phyloP scores from a whole-genome alignment of 2,888 invertebrate species.

The Eupithecia inturbata region DNA sequence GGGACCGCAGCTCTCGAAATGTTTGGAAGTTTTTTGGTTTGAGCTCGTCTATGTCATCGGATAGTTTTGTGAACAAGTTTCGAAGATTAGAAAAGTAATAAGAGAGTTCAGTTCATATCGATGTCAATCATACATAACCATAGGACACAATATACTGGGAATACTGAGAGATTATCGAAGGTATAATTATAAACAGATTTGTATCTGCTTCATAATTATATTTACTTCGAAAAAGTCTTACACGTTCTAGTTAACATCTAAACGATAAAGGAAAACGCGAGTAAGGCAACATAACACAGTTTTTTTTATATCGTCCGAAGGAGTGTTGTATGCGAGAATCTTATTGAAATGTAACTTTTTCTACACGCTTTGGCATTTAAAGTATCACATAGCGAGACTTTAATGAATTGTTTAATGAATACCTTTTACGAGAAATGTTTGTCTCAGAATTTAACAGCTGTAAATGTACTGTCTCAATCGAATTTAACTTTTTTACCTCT shows the following conservation, averaged over 20 bases:
- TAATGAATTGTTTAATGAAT: slow-evolving; percentile 37
- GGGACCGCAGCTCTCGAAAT: slow-evolving; percentile 18
- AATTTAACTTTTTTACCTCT: slow-evolving; percentile 28
- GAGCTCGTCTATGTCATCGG: slow-evolving; percentile 23
- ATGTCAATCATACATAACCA: neutral
- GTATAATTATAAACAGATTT: neutral
- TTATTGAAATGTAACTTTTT: slow-evolving; percentile 45
- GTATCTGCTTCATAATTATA: too few species aligned
- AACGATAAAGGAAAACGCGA: neutral
- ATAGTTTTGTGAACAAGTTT: slow-evolving; percentile 32
- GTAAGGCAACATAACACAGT: neutral
- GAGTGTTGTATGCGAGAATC: slow-evolving; percentile 25
- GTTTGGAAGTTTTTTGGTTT: slow-evolving; percentile 38
- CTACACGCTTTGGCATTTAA: slow-evolving; percentile 18
- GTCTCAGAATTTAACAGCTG: slow-evolving; percentile 32
- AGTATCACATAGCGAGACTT: slow-evolving; percentile 33
- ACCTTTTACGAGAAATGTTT: slow-evolving; percentile 36
- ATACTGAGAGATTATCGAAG: neutral
- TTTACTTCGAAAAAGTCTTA: neutral
- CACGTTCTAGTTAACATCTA: neutral
- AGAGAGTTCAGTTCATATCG: slow-evolving; percentile 4
- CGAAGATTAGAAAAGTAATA: slow-evolving; percentile 18
- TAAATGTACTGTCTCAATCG: slow-evolving; percentile 34
- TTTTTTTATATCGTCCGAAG: neutral
- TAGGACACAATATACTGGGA: neutral